phyloP scores from a whole-genome alignment of 2,888 invertebrate genomes.

The Tachystola acroxantha region DNA sequence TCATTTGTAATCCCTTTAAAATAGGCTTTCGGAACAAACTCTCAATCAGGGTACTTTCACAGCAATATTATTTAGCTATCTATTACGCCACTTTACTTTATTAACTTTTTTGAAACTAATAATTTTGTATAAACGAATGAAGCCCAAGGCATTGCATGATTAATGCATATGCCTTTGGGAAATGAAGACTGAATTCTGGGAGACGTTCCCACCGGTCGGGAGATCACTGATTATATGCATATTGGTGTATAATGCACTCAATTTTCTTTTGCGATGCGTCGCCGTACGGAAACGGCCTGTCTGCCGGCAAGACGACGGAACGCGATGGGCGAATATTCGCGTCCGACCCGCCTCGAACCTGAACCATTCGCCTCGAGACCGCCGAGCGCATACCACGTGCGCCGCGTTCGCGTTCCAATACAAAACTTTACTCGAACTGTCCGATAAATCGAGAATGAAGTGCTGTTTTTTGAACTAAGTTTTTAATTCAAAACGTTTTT shows the following conservation, averaged over 20 bases:
- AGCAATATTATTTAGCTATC: no score
- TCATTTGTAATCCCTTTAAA: no score
- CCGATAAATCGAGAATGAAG: constrained; percentile 53
- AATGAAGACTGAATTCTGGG: constrained; percentile 9
- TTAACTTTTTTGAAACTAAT: no score
- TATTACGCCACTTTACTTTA: no score
- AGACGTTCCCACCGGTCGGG: constrained; percentile 31
- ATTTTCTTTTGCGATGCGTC: constrained; percentile 42
- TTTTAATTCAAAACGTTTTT: constrained; percentile 39
- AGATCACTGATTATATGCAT: constrained; percentile 56
- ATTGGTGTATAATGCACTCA: constrained; percentile 38
- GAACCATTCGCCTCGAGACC: constrained; percentile 54
- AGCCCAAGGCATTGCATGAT: background rate
- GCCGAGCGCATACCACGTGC: constrained; percentile 47
- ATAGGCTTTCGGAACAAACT: no score
- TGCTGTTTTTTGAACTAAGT: constrained; percentile 49
- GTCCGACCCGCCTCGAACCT: background rate
- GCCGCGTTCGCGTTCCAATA: constrained; percentile 34
- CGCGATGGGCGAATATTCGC: constrained; percentile 5
- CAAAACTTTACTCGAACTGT: constrained; percentile 61
- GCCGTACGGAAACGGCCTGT: constrained; percentile 31
- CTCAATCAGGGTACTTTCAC: no score
- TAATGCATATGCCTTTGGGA: background rate
- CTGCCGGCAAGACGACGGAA: constrained; percentile 14
- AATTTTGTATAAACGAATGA: no score